Evolutionary conservation across 2,888 invertebrate species (phyloP), one percentile per base, ranked within the genome.

Genomic region (Allolobophora icterica): DNA sequence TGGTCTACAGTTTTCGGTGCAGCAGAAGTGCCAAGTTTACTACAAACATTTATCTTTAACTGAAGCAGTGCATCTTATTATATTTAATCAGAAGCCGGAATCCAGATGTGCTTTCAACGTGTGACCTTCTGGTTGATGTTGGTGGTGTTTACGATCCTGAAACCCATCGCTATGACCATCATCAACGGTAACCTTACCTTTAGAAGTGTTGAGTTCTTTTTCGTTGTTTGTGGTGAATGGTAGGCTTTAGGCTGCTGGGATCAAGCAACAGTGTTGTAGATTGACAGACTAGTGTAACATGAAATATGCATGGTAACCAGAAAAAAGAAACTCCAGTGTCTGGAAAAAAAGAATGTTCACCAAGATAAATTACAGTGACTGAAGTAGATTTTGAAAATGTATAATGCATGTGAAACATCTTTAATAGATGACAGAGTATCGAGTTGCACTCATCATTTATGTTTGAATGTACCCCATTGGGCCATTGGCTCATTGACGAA

Each of bases 121-220:
- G 99, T 95, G 98, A 99, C 94, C 97, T 99, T 93, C 98, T 99
- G 0, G 97, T 99, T 0, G 99, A 99, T 96, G 99, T 99, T 11
- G 99, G 99, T 6, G 97, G 97, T 0, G 96, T 96, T 33, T 99
- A 97, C 95, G 97, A 99, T 95, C 97, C 97, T 91, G 96, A 96
- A 0, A 97, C 95, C 91, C 96, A 97, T 92, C 96, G 97, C 92
- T 99, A 97, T 95, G 99, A 99, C 95, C 99, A 99, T 95, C 99
- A 99, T 95, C 99, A 99, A 96, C 96, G 95, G 96, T 96, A 94
- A 91, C 15, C 11, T 90, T n/a, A 58, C 15, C 34, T 34, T 35
- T 30, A 19, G 17, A 71, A 24, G 33, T 30, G 17, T 83, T 33
- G 21, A 34, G 21, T n/a, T n/a, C n/a, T n/a, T n/a, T n/a, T n/a